phyloP scores from a whole-genome alignment of 2,113 vertebrate genomes.

The Xenopus laevis region DNA sequence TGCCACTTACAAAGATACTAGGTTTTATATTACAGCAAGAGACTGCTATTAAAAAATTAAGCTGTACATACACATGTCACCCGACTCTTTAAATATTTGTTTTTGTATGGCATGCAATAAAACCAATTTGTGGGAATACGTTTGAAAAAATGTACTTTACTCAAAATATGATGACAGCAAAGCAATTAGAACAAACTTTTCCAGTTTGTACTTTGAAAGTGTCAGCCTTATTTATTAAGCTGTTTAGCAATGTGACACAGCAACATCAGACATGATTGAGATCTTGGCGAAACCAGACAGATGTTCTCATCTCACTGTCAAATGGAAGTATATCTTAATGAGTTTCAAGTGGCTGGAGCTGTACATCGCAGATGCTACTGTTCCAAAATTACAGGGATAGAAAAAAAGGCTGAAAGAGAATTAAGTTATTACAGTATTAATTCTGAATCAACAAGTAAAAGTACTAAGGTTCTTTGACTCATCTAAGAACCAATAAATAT shows the following conservation, averaged over 20 bases:
- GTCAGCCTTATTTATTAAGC: constrained; percentile 70
- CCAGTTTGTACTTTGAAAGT: constrained; percentile 49
- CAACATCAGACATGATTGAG: constrained; percentile 68
- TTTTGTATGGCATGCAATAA: too few relatives aligned
- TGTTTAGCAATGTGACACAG: constrained; percentile 58
- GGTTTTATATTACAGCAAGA: too few relatives aligned
- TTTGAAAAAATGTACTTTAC: constrained; percentile 8
- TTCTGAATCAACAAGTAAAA: not conserved
- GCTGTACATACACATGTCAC: too few relatives aligned
- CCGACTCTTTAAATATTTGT: too few relatives aligned
- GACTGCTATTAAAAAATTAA: too few relatives aligned
- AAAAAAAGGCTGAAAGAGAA: not conserved
- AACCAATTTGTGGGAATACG: too few relatives aligned
- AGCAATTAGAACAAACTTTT: constrained; percentile 38
- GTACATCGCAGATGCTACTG: constrained; percentile 58
- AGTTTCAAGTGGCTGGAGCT: constrained; percentile 65
- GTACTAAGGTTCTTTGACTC: too few relatives aligned
- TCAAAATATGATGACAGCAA: not conserved
- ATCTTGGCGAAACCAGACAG: constrained; percentile 70
- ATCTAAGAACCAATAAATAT: too few relatives aligned
- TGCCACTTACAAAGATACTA: too few relatives aligned
- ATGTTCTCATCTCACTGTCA: constrained; percentile 69
- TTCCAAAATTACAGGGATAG: constrained; percentile 44
- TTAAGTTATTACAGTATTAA: not conserved
- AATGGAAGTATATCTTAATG: constrained; percentile 71